Percentiles rank a stretch among this genome's conserved stretches.
Conservation (phyloP, 2,113 vertebrate species). For the Danionella cerebrum region DNA sequence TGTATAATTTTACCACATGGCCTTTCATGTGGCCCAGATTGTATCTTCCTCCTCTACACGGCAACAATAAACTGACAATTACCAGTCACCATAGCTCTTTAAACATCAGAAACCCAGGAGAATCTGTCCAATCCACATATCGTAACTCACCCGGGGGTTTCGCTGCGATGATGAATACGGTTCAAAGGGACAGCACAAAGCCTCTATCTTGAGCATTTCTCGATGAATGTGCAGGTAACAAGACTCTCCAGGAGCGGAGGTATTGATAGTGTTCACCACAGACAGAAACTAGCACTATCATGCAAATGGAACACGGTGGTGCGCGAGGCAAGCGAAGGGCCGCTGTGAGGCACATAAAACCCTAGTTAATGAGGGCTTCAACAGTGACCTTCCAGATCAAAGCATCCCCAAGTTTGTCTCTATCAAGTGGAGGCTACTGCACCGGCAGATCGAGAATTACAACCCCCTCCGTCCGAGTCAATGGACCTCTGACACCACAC, state of each 20-base stretch:
- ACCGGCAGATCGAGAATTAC: constrained; percentile 22
- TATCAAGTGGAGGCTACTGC: constrained; percentile 7
- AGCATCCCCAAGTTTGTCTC: constrained; percentile 13
- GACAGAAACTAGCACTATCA: constrained; percentile 15
- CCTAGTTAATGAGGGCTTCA: constrained; percentile 30
- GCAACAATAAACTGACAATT: neutral
- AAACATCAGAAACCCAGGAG: neutral
- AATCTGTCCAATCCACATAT: constrained; percentile 1
- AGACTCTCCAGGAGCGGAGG: neutral
- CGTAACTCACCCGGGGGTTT: neutral
- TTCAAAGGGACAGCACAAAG: constrained; percentile 11
- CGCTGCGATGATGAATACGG: neutral
- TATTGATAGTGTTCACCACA: neutral
- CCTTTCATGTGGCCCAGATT: neutral
- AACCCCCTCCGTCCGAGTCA: constrained; percentile 6
- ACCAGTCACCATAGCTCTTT: neutral
- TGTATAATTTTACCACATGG: neutral
- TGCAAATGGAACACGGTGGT: constrained; percentile 30
- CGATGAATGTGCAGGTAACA: constrained; percentile 6
- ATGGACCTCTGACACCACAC: constrained; percentile 26
- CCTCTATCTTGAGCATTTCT: constrained; percentile 13
- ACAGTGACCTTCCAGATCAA: constrained; percentile 27
- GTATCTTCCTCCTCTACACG: neutral
- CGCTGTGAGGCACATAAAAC: constrained; percentile 34
- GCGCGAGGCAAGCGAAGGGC: neutral